Conservation (phyloP, 2,113 vertebrate genomes). For the Lota lota region DNA sequence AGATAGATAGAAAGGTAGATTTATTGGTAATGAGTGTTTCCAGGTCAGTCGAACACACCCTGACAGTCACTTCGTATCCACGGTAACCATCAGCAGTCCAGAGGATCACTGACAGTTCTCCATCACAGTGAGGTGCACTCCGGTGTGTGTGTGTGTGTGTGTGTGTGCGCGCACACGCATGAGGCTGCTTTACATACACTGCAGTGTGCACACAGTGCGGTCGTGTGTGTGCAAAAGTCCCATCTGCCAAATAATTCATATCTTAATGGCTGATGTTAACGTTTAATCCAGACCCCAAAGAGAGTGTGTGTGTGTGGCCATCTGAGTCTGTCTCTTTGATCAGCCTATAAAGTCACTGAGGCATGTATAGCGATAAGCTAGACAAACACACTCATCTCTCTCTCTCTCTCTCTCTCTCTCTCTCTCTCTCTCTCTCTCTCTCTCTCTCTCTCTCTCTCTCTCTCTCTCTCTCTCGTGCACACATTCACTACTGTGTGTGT, state of each 20-base stretch:
- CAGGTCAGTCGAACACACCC: constrained; percentile 49
- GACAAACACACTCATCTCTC: constrained; percentile 40
- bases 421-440: too few species aligned
- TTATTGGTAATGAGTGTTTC: too few species aligned
- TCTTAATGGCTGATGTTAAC: constrained; percentile 63
- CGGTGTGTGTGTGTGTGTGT: constrained; percentile 18
- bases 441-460: too few species aligned
- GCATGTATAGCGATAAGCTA: constrained; percentile 50
- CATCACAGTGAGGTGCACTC: constrained; percentile 42
- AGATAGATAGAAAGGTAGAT: too few species aligned
- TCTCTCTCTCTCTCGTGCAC: too few species aligned
- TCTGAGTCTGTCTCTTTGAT: constrained; percentile 65
- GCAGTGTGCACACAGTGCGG: constrained; percentile 22
- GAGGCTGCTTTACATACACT: constrained; percentile 14
- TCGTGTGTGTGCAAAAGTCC: constrained; percentile 6
- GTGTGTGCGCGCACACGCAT: background rate
- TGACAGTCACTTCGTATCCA: constrained; percentile 60
- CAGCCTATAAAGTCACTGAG: constrained; percentile 64
- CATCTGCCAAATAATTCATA: constrained; percentile 62
- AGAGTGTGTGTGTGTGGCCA: constrained; percentile 24
- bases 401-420: too few species aligned
- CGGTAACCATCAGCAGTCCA: constrained; percentile 55
- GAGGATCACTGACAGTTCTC: constrained; percentile 32
- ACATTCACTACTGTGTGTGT: too few species aligned
- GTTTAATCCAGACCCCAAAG: constrained; percentile 53